A percentile compares a stretch with the other conserved stretches of the same genome.
Conservation (phyloP, 1,140 invertebrate species). For the Limonius californicus region DNA sequence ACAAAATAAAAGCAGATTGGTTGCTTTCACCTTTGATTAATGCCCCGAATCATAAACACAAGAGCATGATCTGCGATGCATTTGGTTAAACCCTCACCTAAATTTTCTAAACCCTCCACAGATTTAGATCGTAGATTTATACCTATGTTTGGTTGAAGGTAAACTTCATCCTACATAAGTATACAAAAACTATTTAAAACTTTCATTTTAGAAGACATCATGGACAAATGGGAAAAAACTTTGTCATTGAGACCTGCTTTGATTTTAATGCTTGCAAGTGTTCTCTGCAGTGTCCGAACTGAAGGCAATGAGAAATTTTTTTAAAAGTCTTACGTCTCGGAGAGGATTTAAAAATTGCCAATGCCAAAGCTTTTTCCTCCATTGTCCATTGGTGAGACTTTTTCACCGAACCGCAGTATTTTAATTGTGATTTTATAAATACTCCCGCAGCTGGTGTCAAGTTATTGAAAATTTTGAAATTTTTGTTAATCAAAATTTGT, state of each 20-base stretch:
- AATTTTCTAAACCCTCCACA: not conserved
- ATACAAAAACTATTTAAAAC: not conserved
- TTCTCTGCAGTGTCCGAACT: not conserved
- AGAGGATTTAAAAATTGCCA: no score
- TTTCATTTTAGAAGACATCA: not conserved
- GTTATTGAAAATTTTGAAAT: not conserved
- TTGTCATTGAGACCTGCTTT: no score
- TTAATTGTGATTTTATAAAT: not conserved
- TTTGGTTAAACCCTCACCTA: not conserved
- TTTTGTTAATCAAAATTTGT: not conserved
- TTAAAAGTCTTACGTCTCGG: not conserved
- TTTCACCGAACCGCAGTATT: no score
- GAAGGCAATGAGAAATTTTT: not conserved
- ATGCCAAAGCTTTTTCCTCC: no score
- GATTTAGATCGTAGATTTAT: no score
- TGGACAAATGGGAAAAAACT: no score
- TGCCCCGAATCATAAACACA: not conserved
- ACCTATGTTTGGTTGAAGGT: no score
- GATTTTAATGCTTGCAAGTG: no score
- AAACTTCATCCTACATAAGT: not conserved
- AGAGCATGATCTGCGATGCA: not conserved
- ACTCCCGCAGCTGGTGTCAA: not conserved
- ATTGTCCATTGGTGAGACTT: no score
- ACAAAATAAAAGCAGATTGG: not conserved
- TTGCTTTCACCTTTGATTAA: not conserved